phyloP scores from a whole-genome alignment of 2,888 invertebrate genomes.

The Eristalinus aeneus region DNA sequence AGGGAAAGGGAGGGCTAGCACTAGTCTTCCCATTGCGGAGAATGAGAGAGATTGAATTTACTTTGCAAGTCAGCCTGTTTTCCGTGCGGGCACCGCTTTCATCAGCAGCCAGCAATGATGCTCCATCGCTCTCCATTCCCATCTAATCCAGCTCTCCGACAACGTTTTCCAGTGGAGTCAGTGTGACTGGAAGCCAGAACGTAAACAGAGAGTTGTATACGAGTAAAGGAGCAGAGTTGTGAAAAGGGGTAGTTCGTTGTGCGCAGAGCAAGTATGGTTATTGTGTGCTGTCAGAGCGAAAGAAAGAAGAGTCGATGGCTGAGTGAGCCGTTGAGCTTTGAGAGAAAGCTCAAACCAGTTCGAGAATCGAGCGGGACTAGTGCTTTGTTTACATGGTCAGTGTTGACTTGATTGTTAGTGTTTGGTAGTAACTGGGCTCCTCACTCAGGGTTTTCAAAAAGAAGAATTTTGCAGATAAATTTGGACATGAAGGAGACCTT shows the following conservation, averaged over 20 bases:
- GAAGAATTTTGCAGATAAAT: no score
- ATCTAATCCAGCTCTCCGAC: neutral
- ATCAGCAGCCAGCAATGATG: constrained; percentile 8
- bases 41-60: constrained; percentile 45
- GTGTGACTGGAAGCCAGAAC: constrained; percentile 49
- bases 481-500: no score
- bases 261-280: neutral
- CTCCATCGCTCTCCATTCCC: neutral
- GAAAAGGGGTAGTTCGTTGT: constrained; percentile 38
- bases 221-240: neutral
- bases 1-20: constrained; percentile 18
- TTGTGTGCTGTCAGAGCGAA: neutral
- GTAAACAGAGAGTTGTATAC: constrained; percentile 59
- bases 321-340: constrained; percentile 37
- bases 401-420: constrained; percentile 6
- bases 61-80: constrained; percentile 49
- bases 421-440: no score
- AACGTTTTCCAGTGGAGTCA: constrained; percentile 44
- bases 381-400: constrained; percentile 38
- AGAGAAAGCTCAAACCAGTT: constrained; percentile 29
- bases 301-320: neutral
- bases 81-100: constrained; percentile 3
- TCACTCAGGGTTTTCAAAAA: no score
- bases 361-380: neutral
- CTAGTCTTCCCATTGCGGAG: constrained; percentile 10